Conservation (phyloP, 2,113 vertebrate genomes). For the Grammomys surdaster region DNA sequence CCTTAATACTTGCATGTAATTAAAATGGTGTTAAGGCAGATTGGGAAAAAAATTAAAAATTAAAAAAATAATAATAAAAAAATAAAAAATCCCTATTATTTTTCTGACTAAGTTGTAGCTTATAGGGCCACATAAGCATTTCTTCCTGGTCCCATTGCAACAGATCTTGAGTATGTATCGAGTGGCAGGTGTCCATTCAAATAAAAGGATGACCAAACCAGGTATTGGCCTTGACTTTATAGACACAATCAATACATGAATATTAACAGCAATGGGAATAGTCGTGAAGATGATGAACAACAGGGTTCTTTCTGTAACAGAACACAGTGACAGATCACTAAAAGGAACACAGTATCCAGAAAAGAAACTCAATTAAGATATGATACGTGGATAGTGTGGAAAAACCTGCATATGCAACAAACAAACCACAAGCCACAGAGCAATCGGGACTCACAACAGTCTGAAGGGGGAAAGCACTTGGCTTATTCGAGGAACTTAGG, state of each 20-base stretch:
- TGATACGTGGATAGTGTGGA: background rate
- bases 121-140: background rate
- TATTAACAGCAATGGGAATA: background rate
- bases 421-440: background rate
- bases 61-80: too few relatives aligned
- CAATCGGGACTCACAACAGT: background rate
- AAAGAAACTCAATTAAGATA: background rate
- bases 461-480: background rate
- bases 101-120: background rate
- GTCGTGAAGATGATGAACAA: background rate
- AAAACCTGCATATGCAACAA: background rate
- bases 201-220: background rate
- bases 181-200: background rate
- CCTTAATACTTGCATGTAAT: too few relatives aligned
- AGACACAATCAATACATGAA: background rate
- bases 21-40: too few relatives aligned
- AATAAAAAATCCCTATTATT: background rate
- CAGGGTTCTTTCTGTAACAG: background rate
- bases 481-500: background rate
- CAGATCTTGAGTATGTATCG: background rate
- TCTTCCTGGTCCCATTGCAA: conserved; percentile 10
- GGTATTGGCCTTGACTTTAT: background rate
- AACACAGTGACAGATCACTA: background rate
- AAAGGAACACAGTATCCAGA: background rate
- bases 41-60: too few relatives aligned